These are phyloP conservation scores for Rhabdophis nuchalis DNA, from an alignment of 2,797 vertebrate genomes.

Conservation along the genomic window DNA sequence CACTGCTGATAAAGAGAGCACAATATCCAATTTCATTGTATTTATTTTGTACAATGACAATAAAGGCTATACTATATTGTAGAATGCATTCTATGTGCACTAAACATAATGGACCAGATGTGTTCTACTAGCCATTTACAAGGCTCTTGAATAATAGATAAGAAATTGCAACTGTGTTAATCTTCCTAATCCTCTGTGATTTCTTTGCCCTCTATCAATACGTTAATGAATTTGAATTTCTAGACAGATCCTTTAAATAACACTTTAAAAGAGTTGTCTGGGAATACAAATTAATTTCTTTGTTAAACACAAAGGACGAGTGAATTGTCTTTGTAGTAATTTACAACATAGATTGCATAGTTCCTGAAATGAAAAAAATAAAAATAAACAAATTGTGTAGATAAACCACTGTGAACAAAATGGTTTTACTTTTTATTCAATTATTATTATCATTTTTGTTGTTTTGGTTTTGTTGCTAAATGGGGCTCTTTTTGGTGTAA, in stretches of 20 bases:
- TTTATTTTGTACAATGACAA: too few species aligned
- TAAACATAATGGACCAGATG: not conserved
- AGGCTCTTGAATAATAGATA: not conserved
- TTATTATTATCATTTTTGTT: not conserved
- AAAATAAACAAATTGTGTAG: not conserved
- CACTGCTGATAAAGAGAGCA: not conserved
- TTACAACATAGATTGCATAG: not conserved
- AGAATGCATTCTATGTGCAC: too few species aligned
- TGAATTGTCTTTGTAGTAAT: not conserved
- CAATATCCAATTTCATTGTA: too few species aligned
- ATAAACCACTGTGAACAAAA: not conserved
- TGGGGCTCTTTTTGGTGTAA: not conserved
- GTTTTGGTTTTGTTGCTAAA: not conserved
- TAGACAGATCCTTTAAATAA: slow-evolving; percentile 7
- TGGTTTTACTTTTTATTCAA: not conserved
- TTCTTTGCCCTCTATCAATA: not conserved
- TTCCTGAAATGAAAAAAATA: not conserved
- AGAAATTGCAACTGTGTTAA: not conserved
- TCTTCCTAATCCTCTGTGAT: not conserved
- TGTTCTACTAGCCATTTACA: not conserved
- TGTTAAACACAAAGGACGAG: not conserved
- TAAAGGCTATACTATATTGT: too few species aligned
- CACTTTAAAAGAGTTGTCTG: not conserved
- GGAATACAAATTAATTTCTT: not conserved
- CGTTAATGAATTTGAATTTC: not conserved